Percentiles rank a stretch among this genome's conserved stretches.
Conservation (phyloP, 2,797 vertebrate species). For the Phrynocephalus vlangalii region DNA sequence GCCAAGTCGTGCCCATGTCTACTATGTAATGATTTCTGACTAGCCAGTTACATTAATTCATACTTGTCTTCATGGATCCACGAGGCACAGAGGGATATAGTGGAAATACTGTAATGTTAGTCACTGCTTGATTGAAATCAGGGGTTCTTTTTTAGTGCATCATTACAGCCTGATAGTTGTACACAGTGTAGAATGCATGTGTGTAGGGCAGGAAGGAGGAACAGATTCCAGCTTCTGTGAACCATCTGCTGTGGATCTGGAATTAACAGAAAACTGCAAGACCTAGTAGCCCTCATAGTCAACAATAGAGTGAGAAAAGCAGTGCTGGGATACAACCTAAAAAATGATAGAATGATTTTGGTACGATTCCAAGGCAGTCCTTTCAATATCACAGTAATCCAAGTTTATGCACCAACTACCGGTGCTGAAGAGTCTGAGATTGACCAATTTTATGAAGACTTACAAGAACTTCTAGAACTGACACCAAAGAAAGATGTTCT, state of each 20-base stretch:
- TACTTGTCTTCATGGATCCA: accelerated
- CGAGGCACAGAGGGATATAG: neutral
- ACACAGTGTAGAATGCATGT: neutral
- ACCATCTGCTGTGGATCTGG: neutral
- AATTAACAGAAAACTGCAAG: neutral
- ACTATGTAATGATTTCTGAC: neutral
- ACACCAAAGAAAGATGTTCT: no score
- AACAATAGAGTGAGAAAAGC: no score
- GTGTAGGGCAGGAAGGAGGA: neutral
- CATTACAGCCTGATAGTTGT: neutral
- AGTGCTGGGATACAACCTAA: no score
- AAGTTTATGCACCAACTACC: no score
- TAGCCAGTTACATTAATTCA: neutral
- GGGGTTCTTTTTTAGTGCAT: neutral
- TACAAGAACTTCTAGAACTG: no score
- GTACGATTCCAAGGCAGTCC: no score
- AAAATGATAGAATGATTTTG: no score
- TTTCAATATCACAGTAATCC: no score
- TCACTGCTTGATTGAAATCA: neutral
- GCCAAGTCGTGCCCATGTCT: no score
- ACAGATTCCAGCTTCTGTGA: neutral
- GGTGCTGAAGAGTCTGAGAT: no score
- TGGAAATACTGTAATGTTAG: neutral
- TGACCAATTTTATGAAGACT: no score
- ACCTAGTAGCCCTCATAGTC: no score